A percentile compares a stretch with the other conserved stretches of the same genome.
Conservation (phyloP, 2,113 vertebrate species). For the Patagioenas fasciata region DNA sequence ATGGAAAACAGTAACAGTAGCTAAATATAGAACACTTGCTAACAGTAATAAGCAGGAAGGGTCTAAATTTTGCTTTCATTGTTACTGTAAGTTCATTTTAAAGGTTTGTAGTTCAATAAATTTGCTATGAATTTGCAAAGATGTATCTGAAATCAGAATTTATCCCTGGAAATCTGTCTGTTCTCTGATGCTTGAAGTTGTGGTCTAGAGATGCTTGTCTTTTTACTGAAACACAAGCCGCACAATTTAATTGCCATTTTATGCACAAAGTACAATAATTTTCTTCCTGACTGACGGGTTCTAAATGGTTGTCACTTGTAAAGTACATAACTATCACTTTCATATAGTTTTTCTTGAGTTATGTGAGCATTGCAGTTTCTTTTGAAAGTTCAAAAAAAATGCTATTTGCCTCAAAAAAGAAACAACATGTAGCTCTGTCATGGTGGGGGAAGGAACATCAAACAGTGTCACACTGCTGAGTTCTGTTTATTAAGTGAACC, state of each 20-base stretch:
- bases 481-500: background rate
- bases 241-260: slow-evolving; percentile 63
- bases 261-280: slow-evolving; percentile 59
- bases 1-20: background rate
- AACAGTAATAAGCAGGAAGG: background rate
- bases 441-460: background rate
- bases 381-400: slow-evolving; percentile 12
- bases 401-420: background rate
- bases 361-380: slow-evolving; percentile 12
- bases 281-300: slow-evolving; percentile 56
- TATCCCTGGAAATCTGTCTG: background rate
- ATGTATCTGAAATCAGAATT: slow-evolving; percentile 6
- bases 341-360: slow-evolving; percentile 52
- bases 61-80: background rate
- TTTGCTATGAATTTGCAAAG: background rate
- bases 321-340: slow-evolving; percentile 63
- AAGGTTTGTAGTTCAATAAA: background rate
- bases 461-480: background rate
- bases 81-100: background rate
- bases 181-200: slow-evolving; percentile 23
- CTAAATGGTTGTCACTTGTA: slow-evolving; percentile 64
- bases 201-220: slow-evolving; percentile 22
- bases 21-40: background rate
- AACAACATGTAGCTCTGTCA: background rate
- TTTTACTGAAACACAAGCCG: slow-evolving; percentile 48